Evolutionary conservation across 1,140 invertebrate species (phyloP), one percentile per base, ranked within the genome.

Genomic region (Idris sp.): DNA sequence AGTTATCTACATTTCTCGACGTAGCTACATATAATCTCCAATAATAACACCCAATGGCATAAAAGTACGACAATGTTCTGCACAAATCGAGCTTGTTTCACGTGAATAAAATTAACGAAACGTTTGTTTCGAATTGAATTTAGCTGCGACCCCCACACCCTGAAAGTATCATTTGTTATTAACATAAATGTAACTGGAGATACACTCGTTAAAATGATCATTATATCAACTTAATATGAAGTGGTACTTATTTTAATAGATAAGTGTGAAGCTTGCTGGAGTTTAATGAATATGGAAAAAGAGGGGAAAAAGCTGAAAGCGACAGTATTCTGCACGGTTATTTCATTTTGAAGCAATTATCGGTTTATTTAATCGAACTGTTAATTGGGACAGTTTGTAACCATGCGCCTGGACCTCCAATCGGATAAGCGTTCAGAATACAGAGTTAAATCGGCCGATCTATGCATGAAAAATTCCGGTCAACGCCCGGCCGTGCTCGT

Each of bases 321-420:
- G 67, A 62, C 79, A 78, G 79, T 79, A 78, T 79, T 81, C 77
- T 46, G 62, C 46, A 64, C 51, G 54, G 74, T 74, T 76, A 74
- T 83, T 79, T 76, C 72, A 81, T 83, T 83, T 80, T 80, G 71
- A 74, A 71, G 69, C 79, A 84, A 83, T 84, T 81, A 84, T 84
- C 78, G 82, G 81, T 79, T 84, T 83, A 82, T 84, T 84, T 82
- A 83, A 84, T 84, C 74, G 78, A 83, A 82, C 79, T 76, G 82
- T 68, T 84, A 82, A 84, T 84, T 83, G 76, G 76, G 69, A 62
- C 69, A 73, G 49, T 41, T 61, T 64, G 65, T 77, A 71, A 74
- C 31, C 69, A 49, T 68, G 68, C 59, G 43, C 16, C 33, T 51
- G 51, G 13, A 54, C 58, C 36, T 48, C 58, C 56, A 77, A 82